Percentiles rank a stretch among this genome's conserved stretches.
Evolutionary conservation across 2,113 vertebrate genomes (phyloP).

Genomic region (Chaetorhynchus papuensis): DNA sequence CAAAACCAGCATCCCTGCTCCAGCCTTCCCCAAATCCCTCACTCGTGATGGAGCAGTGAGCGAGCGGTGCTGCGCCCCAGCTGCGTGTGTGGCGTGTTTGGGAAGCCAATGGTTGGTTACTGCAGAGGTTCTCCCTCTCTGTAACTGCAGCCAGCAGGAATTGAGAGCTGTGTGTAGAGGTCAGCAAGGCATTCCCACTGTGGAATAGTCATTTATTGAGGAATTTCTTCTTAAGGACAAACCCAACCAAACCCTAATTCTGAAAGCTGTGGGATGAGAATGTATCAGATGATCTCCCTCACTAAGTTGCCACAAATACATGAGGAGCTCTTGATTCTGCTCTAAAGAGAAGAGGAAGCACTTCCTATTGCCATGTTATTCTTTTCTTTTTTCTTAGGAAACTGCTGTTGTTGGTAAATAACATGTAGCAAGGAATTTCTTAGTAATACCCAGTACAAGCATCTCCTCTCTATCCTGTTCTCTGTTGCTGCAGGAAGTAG

Average conservation of each 20-base stretch:
- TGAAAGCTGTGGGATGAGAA: background rate
- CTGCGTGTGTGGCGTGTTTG: rapidly evolving
- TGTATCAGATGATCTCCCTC: background rate
- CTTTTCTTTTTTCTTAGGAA: background rate
- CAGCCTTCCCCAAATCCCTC: background rate
- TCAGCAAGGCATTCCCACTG: background rate
- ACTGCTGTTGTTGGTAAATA: background rate
- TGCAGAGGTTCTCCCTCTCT: background rate
- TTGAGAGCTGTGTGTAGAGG: background rate
- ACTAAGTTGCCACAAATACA: background rate
- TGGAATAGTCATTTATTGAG: rapidly evolving
- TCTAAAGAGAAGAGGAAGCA: background rate
- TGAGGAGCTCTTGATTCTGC: background rate
- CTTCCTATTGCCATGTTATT: background rate
- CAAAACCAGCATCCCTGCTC: background rate
- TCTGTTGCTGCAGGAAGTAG: background rate
- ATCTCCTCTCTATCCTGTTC: background rate
- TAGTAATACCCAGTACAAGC: background rate
- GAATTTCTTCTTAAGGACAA: background rate
- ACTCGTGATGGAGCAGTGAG: rapidly evolving
- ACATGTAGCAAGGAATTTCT: background rate
- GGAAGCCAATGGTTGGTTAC: rapidly evolving
- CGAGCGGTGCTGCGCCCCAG: rapidly evolving
- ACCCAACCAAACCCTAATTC: background rate
- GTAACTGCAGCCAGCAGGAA: background rate